Base-by-base conservation (phyloP, 2,113 vertebrate species). In the Phyllopteryx taeniolatus region DNA sequence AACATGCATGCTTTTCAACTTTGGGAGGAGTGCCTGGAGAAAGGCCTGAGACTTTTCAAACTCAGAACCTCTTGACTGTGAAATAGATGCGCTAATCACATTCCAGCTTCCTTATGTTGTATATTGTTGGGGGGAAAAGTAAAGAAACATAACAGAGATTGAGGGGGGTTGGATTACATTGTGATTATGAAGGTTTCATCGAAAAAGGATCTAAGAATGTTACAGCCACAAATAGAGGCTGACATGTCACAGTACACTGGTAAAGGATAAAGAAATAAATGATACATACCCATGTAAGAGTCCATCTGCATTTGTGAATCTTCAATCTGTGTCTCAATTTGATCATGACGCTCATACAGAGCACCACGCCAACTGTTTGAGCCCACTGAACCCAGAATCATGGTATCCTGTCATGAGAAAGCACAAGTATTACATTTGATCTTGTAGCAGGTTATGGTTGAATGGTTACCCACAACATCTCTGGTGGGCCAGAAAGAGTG, bases 221-320 rank as follows among this genome's bases (percentile, higher is more conserved):
- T 44, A 11, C 20, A 22, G 44, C 0, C n/a, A 10, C 17, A 43
- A 39, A 42, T 4, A 15, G 39, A n/a, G 0, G 20, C 39, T 20
- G 20, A n/a, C 1, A 17, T 42, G 17, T 20, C 39, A 4, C 2
- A 43, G 10, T 11, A 43, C 15, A n/a, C 22, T 31, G 11, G 2
- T 59, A 59, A 59, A 59, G 11, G 31, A 59, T 31, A 27, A 57
- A 57, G 22, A 57, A 31, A 31, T 3, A 35, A 35, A 15, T 7
- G 27, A 33, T 86, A 92, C 91, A 33, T 86, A 92, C 91, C 91
- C 83, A 92, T 84, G 62, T 92, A 92, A 8, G 91, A 92, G 77
- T 86, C 81, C 15, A 63, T 53, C 39, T 67, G 0, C 83, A 91
- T 87, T 0, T 62, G 0, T 47, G 72, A 20, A 77, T 87, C 86